Base-by-base conservation (phyloP, 1,140 invertebrate species). In the Pantala flavescens region DNA sequence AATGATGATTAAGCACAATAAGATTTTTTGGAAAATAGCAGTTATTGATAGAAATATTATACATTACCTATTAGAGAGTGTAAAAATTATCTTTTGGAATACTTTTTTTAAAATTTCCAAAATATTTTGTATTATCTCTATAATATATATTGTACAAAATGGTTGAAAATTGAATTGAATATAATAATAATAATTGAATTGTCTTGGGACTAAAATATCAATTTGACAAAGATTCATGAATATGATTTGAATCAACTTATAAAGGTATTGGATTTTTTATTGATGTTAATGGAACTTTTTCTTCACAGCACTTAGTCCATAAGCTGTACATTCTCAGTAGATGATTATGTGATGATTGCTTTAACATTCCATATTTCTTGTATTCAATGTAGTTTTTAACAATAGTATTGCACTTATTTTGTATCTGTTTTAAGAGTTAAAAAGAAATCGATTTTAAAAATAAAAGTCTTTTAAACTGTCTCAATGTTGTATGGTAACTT, bases 11-110 rank as follows among this genome's bases (percentile, higher is more conserved):
- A 63, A 63, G 49, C 49, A 63, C 49, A 63, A 63, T 63, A 63
- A 63, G 14, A 16, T 63, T 63, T 63, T 63, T 19, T 3, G 49
- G 14, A 21, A 63, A 63, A 14, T 63, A 63, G 49, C 49, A 63
- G 49, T 16, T 63, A 63, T 19, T 63, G n/a, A 63, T 63, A 63
- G 16, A 63, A 19, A 63, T 63, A 63, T 63, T 63, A 63, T 63
- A 63, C n/a, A 63, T 63, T 63, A 63, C 16, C 14, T 63, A 19
- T 63, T 19, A 21, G n/a, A 21, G 49, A 63, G 12, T 63, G 49
- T 63, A 21, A 63, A 63, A 63, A 63, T 63, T 63, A 63, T 63
- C 49, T 63, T 63, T 63, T 63, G 49, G 49, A 63, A 63, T 63
- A 16, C 49, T 19, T 63, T 63, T 63, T 63, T 63, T 21, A 63